Conservation (phyloP, 2,888 invertebrate genomes). For the Cataglyphis rosenhaueri region DNA sequence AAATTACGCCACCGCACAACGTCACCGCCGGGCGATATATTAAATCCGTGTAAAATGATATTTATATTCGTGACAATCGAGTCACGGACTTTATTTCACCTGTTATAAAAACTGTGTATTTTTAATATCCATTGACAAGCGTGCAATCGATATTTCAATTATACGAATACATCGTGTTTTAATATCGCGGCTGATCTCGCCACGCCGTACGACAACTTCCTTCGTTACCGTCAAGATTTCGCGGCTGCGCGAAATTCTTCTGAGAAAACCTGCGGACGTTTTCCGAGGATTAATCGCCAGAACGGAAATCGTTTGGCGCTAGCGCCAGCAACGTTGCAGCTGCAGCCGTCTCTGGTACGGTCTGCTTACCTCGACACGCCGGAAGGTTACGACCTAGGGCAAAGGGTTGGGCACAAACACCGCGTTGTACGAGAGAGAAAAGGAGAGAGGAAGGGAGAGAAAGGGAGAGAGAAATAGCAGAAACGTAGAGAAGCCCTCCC, state of each 20-base stretch:
- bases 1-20: slow-evolving; percentile 31
- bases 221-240: slow-evolving; percentile 29
- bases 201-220: not conserved
- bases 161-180: not conserved
- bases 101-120: slow-evolving; percentile 25
- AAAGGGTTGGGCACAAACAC: slow-evolving; percentile 66
- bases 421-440: slow-evolving; percentile 1
- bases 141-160: not conserved
- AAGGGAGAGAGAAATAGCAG: slow-evolving; percentile 28
- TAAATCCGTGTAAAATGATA: slow-evolving; percentile 30
- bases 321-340: slow-evolving; percentile 65
- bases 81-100: slow-evolving; percentile 5
- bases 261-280: slow-evolving; percentile 59
- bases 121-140: not conserved
- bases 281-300: slow-evolving; percentile 69
- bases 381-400: slow-evolving; percentile 74
- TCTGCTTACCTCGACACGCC: slow-evolving; percentile 74
- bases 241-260: slow-evolving; percentile 25
- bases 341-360: slow-evolving; percentile 71
- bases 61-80: slow-evolving; percentile 43
- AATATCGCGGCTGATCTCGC: not conserved
- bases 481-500: not conserved
- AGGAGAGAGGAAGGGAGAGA: slow-evolving; percentile 24
- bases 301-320: slow-evolving; percentile 73
- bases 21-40: slow-evolving; percentile 29